Base-by-base conservation (phyloP, 64 coral and sea anemone genomes). In the Actinia tenebrosa region DNA sequence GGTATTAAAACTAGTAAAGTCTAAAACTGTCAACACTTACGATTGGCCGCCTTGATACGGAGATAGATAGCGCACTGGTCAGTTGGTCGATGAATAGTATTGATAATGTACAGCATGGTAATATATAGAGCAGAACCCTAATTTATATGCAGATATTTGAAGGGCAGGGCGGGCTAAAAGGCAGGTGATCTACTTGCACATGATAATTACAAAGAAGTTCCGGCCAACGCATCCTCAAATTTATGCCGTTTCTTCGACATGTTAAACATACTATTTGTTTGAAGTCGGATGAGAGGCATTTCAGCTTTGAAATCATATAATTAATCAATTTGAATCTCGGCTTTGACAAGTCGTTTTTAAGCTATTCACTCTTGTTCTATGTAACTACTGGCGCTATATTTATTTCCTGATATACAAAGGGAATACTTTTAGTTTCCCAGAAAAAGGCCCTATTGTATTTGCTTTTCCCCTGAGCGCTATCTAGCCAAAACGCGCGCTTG, bases 221-320 rank as follows among this genome's bases (percentile, higher is more conserved):
- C 79, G 79, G 79, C 27, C 79, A 16, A 81, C 79, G 16, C 44
- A 52, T 53, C 45, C 79, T 81, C 63, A 52, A n/a, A 81, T 50
- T 22, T 81, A 4, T 81, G 79, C 50, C 43, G 79, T 81, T 81
- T 81, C 50, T 81, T 37, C n/a, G 42, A 75, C 26, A 81, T 50
- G 79, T 81, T 81, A 81, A 81, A 81, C 50, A 53, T 81, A 16
- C 15, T 81, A 14, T 81, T 81, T 81, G 79, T 81, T 81, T 81
- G 79, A 22, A 45, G 79, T 20, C 79, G 79, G 79, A 81, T 81
- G 79, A 81, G 22, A 45, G 11, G 18, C 22, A 50, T 81, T 20
- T 81, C 50, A 81, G 45, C 79, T 50, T 50, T 81, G 44, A 81
- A 81, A 50, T 53, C 53, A 81, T 53, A 81, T 81, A 81, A 53